Conservation (phyloP, 2,113 vertebrate species). For the Callocephalon fimbriatum region DNA sequence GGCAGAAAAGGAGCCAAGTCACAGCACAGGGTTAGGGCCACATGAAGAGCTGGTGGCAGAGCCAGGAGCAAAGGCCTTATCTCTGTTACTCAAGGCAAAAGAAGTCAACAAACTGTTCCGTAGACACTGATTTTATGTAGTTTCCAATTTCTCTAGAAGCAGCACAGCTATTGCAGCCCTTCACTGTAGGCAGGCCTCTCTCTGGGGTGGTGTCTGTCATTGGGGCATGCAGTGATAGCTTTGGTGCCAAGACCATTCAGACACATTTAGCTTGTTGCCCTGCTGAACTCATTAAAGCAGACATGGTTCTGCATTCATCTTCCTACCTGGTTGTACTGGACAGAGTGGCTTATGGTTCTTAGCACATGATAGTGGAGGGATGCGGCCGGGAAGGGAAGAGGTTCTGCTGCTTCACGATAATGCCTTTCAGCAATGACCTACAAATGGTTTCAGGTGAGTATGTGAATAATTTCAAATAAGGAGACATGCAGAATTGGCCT, state of each 20-base stretch:
- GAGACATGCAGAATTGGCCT: neutral
- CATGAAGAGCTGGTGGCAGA: neutral
- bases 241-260: neutral
- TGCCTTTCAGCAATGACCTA: neutral
- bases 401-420: neutral
- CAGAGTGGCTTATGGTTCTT: neutral
- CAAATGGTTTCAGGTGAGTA: neutral
- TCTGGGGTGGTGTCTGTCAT: neutral
- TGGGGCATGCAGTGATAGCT: neutral
- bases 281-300: neutral
- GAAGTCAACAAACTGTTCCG: neutral
- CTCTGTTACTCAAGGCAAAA: neutral
- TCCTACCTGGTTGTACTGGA: neutral
- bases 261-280: neutral
- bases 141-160: neutral
- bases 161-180: neutral
- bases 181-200: neutral
- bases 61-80: neutral
- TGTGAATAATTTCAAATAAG: constrained; percentile 28
- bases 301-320: neutral
- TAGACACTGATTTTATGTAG: neutral
- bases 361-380: neutral
- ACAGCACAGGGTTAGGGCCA: neutral
- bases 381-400: neutral
- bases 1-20: neutral